A percentile compares a stretch with the other conserved stretches of the same genome.
Conservation (phyloP, 2,113 vertebrate species). For the Seriola dumerili region DNA sequence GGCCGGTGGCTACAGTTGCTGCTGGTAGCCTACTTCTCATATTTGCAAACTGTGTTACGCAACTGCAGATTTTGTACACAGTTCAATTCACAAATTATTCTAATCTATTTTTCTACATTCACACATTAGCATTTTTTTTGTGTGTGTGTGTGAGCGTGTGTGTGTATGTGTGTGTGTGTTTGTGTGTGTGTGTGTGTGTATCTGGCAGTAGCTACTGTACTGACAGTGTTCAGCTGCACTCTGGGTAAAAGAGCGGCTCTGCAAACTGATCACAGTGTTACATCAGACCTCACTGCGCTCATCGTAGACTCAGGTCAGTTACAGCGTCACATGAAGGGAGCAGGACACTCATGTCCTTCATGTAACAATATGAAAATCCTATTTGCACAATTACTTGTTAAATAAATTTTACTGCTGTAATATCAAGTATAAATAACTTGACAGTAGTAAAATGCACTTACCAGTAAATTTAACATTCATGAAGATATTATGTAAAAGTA, state of each 20-base stretch:
- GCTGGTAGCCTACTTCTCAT: not conserved
- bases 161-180: too few relatives aligned
- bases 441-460: too few relatives aligned
- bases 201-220: not conserved
- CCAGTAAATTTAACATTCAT: too few relatives aligned
- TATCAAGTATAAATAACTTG: too few relatives aligned
- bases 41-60: not conserved
- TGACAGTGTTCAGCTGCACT: not conserved
- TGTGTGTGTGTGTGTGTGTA: not conserved
- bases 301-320: too few relatives aligned
- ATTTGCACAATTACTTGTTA: too few relatives aligned
- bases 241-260: not conserved
- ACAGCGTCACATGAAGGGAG: too few relatives aligned
- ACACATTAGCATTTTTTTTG: not conserved
- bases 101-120: conserved; percentile 9
- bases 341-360: too few relatives aligned
- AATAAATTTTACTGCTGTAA: too few relatives aligned
- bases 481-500: too few relatives aligned
- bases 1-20: not conserved
- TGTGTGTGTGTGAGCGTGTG: too few relatives aligned
- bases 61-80: not conserved
- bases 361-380: too few relatives aligned
- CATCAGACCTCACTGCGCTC: not conserved
- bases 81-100: conserved; percentile 28
- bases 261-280: not conserved